phyloP scores from a whole-genome alignment of 2,888 invertebrate species.

The Bhutanitis thaidina region DNA sequence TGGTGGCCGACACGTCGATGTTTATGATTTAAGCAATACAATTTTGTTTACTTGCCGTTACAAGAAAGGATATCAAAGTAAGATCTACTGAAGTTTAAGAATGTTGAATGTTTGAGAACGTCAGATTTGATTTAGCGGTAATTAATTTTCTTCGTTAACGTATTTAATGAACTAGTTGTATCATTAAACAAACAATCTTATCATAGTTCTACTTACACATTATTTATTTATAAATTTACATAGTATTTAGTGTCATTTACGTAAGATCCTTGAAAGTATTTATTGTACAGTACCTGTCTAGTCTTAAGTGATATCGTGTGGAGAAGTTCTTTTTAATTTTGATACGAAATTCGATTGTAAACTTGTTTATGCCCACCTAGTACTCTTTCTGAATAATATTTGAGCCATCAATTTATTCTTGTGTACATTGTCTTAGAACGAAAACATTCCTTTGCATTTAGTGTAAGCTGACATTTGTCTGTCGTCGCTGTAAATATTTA shows the following conservation, averaged over 20 bases:
- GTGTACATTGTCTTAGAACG: constrained; percentile 16
- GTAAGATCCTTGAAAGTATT: constrained; percentile 61
- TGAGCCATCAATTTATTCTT: background rate
- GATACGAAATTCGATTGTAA: constrained; percentile 27
- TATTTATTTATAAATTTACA: constrained; percentile 24
- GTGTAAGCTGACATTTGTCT: constrained; percentile 35
- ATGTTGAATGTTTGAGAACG: too few species aligned
- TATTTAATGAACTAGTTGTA: background rate
- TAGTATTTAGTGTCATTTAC: constrained; percentile 27
- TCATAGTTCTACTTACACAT: constrained; percentile 15
- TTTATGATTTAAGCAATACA: too few species aligned
- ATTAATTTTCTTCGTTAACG: too few species aligned
- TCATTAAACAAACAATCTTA: background rate
- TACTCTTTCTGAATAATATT: constrained; percentile 16
- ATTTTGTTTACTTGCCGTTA: too few species aligned
- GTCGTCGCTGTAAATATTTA: constrained; percentile 28
- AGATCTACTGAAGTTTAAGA: too few species aligned
- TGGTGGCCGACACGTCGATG: too few species aligned
- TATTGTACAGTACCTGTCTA: constrained; percentile 76
- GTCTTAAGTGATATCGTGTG: constrained; percentile 57
- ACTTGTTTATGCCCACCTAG: constrained; percentile 46
- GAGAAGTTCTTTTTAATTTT: constrained; percentile 33
- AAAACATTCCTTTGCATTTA: constrained; percentile 67
- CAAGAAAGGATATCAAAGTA: too few species aligned
- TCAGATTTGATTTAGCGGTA: too few species aligned